Evolutionary conservation across 2,113 vertebrate genomes (phyloP).

Genomic region (Indicator indicator): DNA sequence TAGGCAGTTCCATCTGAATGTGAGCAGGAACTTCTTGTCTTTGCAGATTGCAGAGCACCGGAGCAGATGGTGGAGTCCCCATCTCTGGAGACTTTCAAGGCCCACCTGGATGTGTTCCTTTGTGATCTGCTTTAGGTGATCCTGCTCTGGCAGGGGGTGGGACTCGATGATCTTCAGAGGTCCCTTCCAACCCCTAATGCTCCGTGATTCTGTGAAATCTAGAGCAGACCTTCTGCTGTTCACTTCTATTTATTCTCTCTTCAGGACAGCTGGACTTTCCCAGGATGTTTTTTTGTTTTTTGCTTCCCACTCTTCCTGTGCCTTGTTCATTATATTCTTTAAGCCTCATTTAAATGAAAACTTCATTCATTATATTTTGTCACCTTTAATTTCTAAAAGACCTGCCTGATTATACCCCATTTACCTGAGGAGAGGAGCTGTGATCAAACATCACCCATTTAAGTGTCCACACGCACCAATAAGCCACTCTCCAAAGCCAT

Average conservation of each 20-base stretch:
- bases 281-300: background rate
- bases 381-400: slow-evolving; percentile 13
- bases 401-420: slow-evolving; percentile 2
- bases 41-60: no score
- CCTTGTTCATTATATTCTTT: background rate
- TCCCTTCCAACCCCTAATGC: no score
- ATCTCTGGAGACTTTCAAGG: no score
- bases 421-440: background rate
- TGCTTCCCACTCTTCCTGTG: background rate
- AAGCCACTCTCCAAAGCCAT: background rate
- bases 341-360: background rate
- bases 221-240: background rate
- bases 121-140: no score
- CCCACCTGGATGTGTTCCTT: no score
- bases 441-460: background rate
- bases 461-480: background rate
- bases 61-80: no score
- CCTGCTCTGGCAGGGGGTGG: no score
- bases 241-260: background rate
- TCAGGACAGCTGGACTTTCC: background rate
- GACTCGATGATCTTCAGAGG: no score
- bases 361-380: background rate
- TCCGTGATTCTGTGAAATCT: background rate
- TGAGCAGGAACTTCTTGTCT: no score
- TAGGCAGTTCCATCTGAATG: no score